Evolutionary conservation across 2,888 invertebrate species (phyloP).

Genomic region (Rhodophaea formosa): DNA sequence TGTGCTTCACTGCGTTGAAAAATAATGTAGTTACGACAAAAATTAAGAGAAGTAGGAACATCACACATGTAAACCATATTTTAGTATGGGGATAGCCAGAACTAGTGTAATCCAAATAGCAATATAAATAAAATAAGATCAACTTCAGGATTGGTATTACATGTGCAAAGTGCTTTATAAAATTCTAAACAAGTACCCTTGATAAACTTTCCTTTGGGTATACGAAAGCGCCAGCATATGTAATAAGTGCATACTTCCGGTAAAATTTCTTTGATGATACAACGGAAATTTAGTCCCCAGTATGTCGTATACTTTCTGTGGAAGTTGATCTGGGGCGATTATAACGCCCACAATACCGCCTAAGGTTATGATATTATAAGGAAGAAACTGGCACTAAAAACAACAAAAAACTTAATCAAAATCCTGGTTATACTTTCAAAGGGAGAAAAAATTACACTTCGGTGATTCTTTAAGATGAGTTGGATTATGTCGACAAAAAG

Average conservation of each 20-base stretch:
- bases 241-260: not conserved
- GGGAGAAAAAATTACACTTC: too few relatives aligned
- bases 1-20: not conserved
- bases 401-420: too few relatives aligned
- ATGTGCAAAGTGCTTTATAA: not conserved
- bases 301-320: not conserved
- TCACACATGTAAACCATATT: not conserved
- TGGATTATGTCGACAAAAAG: too few relatives aligned
- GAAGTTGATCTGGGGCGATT: not conserved
- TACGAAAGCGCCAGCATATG: not conserved
- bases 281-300: not conserved
- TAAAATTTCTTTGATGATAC: not conserved
- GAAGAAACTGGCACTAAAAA: not conserved
- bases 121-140: not conserved
- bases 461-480: too few relatives aligned
- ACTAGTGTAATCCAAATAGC: not conserved
- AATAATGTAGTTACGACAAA: not conserved
- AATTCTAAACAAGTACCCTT: not conserved
- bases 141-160: conserved; percentile 12
- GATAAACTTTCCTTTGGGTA: not conserved
- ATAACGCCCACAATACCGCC: not conserved
- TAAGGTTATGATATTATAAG: not conserved
- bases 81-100: not conserved
- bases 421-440: too few relatives aligned
- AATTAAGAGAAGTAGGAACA: conserved; percentile 1